Base-by-base conservation (phyloP, 2,113 vertebrate genomes). In the Cariama cristata region DNA sequence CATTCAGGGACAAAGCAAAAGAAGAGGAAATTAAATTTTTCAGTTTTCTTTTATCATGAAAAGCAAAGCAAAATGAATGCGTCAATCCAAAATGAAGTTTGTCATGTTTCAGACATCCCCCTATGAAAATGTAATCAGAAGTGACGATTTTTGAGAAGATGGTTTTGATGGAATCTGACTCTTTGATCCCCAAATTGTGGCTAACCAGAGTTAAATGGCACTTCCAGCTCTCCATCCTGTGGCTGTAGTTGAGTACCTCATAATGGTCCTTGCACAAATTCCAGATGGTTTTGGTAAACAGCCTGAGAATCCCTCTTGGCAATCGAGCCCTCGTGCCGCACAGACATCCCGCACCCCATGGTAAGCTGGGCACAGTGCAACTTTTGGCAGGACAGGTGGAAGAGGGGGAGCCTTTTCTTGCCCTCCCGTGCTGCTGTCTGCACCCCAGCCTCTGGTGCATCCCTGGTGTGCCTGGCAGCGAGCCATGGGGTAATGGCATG, bases 21-120 rank as follows among this genome's bases (percentile, higher is more conserved):
- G 2, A 89, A 91, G 92, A 95, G 92, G 87, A 97, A 95, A 97
- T 93, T 88, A 86, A 86, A 83, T 53, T 47, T 73, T 69, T 59
- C 79, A 9, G 27, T 50, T 69, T 60, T 23, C 52, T 80, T 94
- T 94, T 88, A 80, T 96, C 71, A 62, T 38, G 81, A 77, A 38
- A 58, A 83, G 33, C 67, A 18, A 60, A 73, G 45, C 6, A 14
- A 53, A 80, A 62, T 8, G 45, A 80, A 55, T 19, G 50, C 1
- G 0, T 86, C 88, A 47, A 55, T 60, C 44, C 50, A 26, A 69
- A 93, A 77, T 50, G 11, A 88, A 88, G 53, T 38, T 85, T 20
- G 6, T 8, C 8, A 0, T 21, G 24, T 73, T 86, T 90, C 50
- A 86, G 71, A 55, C 58, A 66, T 58, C 28, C 27, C 27, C 9